Evolutionary conservation across 2,888 invertebrate genomes (phyloP), one percentile per base, ranked within the genome.

Genomic region (Lasioglossum malachurum): DNA sequence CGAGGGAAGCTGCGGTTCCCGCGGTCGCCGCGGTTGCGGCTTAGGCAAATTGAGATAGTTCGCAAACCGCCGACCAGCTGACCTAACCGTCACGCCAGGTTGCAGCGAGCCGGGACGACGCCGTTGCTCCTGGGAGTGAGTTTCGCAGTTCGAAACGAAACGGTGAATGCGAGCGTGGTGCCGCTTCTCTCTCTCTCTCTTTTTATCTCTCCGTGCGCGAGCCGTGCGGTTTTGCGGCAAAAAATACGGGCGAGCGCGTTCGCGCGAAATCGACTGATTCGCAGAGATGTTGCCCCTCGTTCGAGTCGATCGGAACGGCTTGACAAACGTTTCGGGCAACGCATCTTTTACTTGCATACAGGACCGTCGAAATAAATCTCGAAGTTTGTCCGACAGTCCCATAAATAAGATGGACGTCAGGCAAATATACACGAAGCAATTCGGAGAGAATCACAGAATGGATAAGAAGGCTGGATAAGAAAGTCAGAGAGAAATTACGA

Each of bases 51-150:
- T 91, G 91, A 91, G 91, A 95, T 95, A 95, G 95, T 95, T 95
- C 94, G 95, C 92, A 93, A 95, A 95, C 95, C 94, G 90, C 93
- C 87, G 91, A 89, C 91, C 92, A 92, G 93, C 94, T 94, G 93
- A 94, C 93, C 93, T 91, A 92, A 92, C 92, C 91, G 87, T 90
- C 91, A 91, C 87, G 91, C 87, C 90, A 89, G 90, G 87, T 87
- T 91, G 89, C 90, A 87, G 86, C 82, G 74, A 49, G 49, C 10
- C 49, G 74, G 74, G 49, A 74, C 74, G 35, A 49, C 80, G 84
- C 85, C 31, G 71, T 78, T 35, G 76, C 82, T 88, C 71, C 82
- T 86, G 78, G 49, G 80, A 86, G 80, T 84, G 82, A 76, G 88
- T 83, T 87, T 84, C 73, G 80, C 83, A 60, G 78, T 72, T 84